A percentile compares a stretch with the other conserved stretches of the same genome.
Evolutionary conservation across 2,888 invertebrate genomes (phyloP).

Genomic region (Deilephila porcellus): DNA sequence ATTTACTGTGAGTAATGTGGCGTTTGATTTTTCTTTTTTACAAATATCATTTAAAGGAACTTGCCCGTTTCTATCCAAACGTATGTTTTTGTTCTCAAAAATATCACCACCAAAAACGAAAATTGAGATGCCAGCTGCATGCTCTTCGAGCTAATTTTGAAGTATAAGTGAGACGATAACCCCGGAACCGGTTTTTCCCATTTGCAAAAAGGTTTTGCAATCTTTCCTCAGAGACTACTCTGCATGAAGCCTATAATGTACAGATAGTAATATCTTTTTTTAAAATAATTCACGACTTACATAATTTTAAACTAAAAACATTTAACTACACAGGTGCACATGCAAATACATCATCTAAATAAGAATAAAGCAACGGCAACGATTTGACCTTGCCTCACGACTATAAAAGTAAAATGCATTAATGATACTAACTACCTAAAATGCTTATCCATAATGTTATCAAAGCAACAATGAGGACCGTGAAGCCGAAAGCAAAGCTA

Average conservation of each 20-base stretch:
- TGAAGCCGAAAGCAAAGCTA: conserved; percentile 75
- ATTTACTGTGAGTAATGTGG: background rate
- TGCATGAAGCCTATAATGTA: background rate
- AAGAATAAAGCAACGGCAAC: conserved; percentile 21
- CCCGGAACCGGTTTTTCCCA: conserved; percentile 69
- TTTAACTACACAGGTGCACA: background rate
- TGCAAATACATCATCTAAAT: conserved; percentile 18
- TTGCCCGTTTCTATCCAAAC: too few relatives aligned
- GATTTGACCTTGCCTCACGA: conserved; percentile 37
- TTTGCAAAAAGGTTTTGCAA: conserved; percentile 76
- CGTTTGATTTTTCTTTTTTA: background rate
- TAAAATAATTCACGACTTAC: background rate
- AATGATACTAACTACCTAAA: conserved; percentile 66
- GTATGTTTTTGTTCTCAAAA: background rate
- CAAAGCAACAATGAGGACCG: conserved; percentile 78
- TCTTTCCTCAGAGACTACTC: conserved; percentile 31
- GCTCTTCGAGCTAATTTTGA: background rate
- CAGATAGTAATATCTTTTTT: background rate
- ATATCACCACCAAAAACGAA: background rate
- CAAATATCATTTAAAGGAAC: too few relatives aligned
- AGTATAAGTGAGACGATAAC: too few relatives aligned
- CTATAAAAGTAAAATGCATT: conserved; percentile 66
- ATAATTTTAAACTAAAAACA: background rate
- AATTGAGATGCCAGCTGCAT: background rate
- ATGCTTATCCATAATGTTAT: conserved; percentile 78